Conservation (phyloP, 1,140 invertebrate species). For the Listronotus oregonensis region DNA sequence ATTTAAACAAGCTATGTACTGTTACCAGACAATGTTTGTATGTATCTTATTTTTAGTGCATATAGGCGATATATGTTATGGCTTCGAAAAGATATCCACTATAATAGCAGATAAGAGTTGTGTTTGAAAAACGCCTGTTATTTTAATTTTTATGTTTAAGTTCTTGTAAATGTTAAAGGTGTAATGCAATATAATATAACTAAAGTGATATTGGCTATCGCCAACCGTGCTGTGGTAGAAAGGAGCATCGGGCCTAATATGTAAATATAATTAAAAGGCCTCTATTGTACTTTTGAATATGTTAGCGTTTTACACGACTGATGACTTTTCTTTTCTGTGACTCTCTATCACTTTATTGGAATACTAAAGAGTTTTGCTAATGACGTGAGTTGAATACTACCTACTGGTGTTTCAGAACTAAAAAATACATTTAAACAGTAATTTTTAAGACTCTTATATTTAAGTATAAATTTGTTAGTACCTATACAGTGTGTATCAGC, state of each 20-base stretch:
- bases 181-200: slow-evolving; percentile 32
- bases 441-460: too few relatives aligned
- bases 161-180: slow-evolving; percentile 19
- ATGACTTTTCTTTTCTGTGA: background rate
- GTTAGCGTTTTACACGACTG: slow-evolving; percentile 1
- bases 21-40: too few relatives aligned
- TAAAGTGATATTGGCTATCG: slow-evolving; percentile 36
- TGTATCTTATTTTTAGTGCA: too few relatives aligned
- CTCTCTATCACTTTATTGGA: background rate
- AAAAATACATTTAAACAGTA: too few relatives aligned
- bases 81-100: background rate
- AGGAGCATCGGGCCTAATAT: slow-evolving; percentile 29
- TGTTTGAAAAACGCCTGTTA: background rate
- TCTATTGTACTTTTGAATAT: slow-evolving; percentile 6
- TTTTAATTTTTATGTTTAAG: background rate
- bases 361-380: background rate
- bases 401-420: too few relatives aligned
- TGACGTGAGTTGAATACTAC: too few relatives aligned
- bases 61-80: too few relatives aligned
- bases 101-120: background rate
- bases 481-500: too few relatives aligned
- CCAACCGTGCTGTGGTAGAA: slow-evolving; percentile 33
- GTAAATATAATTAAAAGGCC: slow-evolving; percentile 29
- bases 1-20: too few relatives aligned
- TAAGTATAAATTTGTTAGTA: too few relatives aligned